phyloP scores from a whole-genome alignment of 2,797 vertebrate species.

The Tragopan temminckii region DNA sequence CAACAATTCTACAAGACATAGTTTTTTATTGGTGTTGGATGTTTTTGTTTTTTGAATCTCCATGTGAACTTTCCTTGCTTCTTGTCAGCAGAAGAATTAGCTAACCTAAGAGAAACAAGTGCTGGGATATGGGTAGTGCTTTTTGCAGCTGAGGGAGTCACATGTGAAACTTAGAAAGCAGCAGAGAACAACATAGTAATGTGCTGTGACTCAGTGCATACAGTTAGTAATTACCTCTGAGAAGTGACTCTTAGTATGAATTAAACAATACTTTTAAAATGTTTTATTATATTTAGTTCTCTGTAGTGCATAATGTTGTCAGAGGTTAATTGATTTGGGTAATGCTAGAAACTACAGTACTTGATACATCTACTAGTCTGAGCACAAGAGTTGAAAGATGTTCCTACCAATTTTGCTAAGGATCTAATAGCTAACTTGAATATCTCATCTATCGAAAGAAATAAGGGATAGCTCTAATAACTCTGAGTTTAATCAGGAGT shows the following conservation, averaged over 20 bases:
- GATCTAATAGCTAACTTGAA: not conserved
- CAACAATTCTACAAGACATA: not conserved
- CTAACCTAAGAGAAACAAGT: not conserved
- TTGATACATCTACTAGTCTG: not conserved
- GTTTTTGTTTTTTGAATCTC: not conserved
- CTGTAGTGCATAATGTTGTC: not conserved
- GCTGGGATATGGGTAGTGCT: not conserved
- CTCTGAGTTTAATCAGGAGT: not conserved
- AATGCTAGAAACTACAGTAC: not conserved
- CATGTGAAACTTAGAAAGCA: not conserved
- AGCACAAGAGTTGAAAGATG: constrained; percentile 1
- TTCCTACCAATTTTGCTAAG: not conserved
- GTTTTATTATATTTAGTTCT: constrained; percentile 50
- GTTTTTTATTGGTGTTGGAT: not conserved
- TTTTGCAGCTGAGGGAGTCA: not conserved
- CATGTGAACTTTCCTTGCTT: not conserved
- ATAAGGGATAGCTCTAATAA: not conserved
- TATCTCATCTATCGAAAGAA: not conserved
- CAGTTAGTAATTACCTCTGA: not conserved
- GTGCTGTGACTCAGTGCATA: not conserved
- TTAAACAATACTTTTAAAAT: constrained; percentile 31
- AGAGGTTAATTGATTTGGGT: constrained; percentile 73
- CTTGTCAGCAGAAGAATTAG: not conserved
- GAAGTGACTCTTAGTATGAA: not conserved
- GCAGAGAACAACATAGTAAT: not conserved